These are phyloP conservation scores for Tridacna gigas DNA, from an alignment of 2,888 invertebrate species.

Conservation along the genomic window DNA sequence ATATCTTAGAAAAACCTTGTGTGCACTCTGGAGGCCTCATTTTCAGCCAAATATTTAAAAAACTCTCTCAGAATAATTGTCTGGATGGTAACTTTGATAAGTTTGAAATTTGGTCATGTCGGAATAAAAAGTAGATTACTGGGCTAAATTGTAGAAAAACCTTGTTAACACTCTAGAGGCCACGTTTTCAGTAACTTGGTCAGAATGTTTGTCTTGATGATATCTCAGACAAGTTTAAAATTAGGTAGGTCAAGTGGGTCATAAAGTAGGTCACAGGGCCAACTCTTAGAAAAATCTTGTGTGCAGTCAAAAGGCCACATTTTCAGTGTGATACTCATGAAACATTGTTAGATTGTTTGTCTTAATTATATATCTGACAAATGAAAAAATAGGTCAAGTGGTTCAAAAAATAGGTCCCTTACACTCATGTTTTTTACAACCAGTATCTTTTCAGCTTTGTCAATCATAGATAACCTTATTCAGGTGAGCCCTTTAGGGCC, in stretches of 20 bases:
- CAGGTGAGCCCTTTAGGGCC: no score
- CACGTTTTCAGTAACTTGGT: not conserved
- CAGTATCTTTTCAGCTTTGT: no score
- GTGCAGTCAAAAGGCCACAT: no score
- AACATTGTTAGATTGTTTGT: no score
- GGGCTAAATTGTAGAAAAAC: not conserved
- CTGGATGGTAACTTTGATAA: not conserved
- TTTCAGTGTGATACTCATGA: no score
- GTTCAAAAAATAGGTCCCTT: no score
- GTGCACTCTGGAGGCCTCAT: not conserved
- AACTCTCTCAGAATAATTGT: not conserved
- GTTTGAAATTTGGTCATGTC: not conserved
- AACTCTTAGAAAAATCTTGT: no score
- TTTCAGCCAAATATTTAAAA: not conserved
- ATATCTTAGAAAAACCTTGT: not conserved
- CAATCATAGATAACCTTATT: no score
- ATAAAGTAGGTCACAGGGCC: not conserved
- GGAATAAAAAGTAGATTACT: not conserved
- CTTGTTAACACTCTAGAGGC: not conserved
- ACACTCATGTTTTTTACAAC: no score
- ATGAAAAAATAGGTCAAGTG: no score
- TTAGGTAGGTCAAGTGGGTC: not conserved
- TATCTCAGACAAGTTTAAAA: not conserved
- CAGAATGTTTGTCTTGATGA: not conserved
- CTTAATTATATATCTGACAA: no score